phyloP scores from a whole-genome alignment of 2,113 vertebrate genomes.

The Rhea pennata region DNA sequence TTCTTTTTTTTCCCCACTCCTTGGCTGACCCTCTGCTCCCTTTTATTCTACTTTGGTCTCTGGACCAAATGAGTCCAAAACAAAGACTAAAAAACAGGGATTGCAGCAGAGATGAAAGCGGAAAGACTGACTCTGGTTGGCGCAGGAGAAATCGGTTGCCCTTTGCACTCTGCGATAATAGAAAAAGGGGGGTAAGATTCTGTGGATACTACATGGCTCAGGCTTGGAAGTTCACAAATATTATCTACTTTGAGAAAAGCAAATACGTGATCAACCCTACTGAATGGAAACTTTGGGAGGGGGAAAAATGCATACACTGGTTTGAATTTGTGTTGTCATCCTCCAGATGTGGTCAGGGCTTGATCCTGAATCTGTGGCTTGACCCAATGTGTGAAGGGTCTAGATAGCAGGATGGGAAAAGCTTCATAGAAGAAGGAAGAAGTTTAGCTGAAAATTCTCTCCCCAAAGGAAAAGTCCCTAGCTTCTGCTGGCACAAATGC shows the following conservation, averaged over 20 bases:
- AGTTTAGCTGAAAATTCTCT: not conserved
- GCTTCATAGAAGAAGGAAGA: not conserved
- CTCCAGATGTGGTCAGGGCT: not conserved
- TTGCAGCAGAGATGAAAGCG: not conserved
- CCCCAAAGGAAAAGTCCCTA: not conserved
- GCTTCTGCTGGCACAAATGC: not conserved
- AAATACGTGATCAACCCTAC: slow-evolving; percentile 29
- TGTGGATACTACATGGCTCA: not conserved
- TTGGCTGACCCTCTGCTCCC: not conserved
- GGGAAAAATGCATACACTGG: not conserved
- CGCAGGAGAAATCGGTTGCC: slow-evolving; percentile 29
- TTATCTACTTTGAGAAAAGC: slow-evolving; percentile 51
- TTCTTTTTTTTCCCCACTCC: not conserved
- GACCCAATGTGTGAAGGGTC: not conserved
- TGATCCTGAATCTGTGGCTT: not conserved
- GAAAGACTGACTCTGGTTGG: not conserved
- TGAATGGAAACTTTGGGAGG: not conserved
- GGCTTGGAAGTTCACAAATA: not conserved
- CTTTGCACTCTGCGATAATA: slow-evolving; percentile 48
- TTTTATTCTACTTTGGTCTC: not conserved
- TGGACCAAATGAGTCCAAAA: not conserved
- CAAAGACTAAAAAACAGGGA: not conserved
- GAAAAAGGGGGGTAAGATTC: not conserved
- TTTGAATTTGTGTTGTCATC: slow-evolving; percentile 10
- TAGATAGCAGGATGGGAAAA: not conserved